Evolutionary conservation across 2,888 invertebrate species (phyloP), one percentile per base, ranked within the genome.

Genomic region (Drosophila putrida): DNA sequence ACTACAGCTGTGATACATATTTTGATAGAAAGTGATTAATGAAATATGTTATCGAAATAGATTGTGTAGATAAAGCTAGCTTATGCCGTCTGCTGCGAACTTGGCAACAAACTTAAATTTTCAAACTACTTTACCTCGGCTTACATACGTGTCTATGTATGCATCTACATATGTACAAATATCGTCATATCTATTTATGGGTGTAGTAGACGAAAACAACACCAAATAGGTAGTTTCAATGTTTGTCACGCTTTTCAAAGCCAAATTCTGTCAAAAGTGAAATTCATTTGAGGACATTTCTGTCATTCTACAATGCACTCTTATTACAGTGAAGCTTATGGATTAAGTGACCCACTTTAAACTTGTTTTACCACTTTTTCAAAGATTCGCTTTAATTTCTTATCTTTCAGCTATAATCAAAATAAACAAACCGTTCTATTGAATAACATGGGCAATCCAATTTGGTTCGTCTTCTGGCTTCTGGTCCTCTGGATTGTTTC

Each of bases 401-500:
- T 85, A 82, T 82, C 78, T 75, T 66, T 9, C 66, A 82, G 82
- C 36, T 55, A 11, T 20, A 59, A 63, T 65, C 61, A 9, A 15
- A 39, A 8, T 6, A 43, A 27, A n/a, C 8, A 43, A 58, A 51
- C 57, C 58, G 25, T 44, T 51, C 59, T 60, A 53, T 64, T 57
- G 28, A 68, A 59, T 41, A 55, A 49, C 25, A 91, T 95, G 95
- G 95, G 93, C 60, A 96, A 96, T 93, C 93, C 95, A 55, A 59
- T 96, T 11, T 95, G 94, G 92, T 94, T 95, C 54, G 91, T 96
- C 58, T 92, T 96, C 77, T 96, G 96, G 96, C 93, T 96, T 1
- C 72, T 96, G 38, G 93, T 96, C 71, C 93, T 96, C 60, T 94
- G 96, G 83, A 94, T 96, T 78, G 90, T 96, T 46, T 93, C 94